These are phyloP conservation scores for Hemichromis elongatus DNA, from an alignment of 2,113 vertebrate species.

Conservation along the genomic window DNA sequence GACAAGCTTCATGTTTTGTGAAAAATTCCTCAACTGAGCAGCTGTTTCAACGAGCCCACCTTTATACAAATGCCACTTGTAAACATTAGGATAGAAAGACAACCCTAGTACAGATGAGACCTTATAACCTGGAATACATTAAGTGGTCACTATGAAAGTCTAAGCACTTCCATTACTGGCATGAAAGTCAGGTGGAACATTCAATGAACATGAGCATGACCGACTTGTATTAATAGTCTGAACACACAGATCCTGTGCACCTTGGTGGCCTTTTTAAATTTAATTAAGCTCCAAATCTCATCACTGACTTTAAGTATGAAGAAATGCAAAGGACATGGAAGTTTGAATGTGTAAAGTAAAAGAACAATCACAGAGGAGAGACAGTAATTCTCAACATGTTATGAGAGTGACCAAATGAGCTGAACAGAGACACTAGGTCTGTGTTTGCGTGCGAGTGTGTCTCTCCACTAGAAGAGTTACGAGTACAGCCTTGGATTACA, in stretches of 20 bases:
- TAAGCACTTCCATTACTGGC: not conserved
- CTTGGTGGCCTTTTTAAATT: slow-evolving; percentile 27
- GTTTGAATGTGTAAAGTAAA: slow-evolving; percentile 11
- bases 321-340: slow-evolving; percentile 34
- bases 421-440: not conserved
- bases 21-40: not conserved
- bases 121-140: not conserved
- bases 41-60: not conserved
- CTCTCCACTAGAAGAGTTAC: not conserved
- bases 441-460: not conserved
- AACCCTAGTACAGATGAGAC: not conserved
- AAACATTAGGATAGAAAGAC: not conserved
- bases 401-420: not conserved
- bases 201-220: slow-evolving; percentile 15
- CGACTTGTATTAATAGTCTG: slow-evolving; percentile 36
- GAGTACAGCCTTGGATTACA: not conserved
- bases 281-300: slow-evolving; percentile 48
- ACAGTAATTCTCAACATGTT: not conserved
- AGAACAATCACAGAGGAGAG: not conserved
- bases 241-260: slow-evolving; percentile 7
- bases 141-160: not conserved
- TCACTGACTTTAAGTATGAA: slow-evolving; percentile 24
- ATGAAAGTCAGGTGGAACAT: slow-evolving; percentile 12
- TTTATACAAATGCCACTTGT: not conserved
- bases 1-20: not conserved